Percentiles rank a stretch among this genome's conserved stretches.
Evolutionary conservation across 2,113 vertebrate species (phyloP).

Genomic region (Nycticryphes semicollaris): DNA sequence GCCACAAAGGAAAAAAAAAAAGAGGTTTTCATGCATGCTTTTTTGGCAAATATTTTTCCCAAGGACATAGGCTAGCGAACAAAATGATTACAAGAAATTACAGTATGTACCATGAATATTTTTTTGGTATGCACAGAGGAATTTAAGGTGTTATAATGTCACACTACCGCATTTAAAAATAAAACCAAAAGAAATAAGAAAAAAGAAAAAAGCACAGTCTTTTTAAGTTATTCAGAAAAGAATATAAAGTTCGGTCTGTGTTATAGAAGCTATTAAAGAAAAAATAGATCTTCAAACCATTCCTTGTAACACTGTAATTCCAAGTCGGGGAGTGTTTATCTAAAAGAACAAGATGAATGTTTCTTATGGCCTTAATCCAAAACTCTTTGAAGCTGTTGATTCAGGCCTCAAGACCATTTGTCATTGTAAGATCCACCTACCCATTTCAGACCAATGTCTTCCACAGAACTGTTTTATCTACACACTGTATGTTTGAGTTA

Average conservation of each 20-base stretch:
- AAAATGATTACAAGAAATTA: conserved; percentile 28
- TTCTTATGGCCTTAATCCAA: not conserved
- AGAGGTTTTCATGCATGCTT: not conserved
- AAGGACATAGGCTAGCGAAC: not conserved
- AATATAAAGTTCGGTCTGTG: not conserved
- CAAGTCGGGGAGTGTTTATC: not conserved
- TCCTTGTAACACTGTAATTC: not conserved
- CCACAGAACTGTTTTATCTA: not conserved
- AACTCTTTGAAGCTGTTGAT: not conserved
- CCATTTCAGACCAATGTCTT: not conserved
- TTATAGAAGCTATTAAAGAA: not conserved
- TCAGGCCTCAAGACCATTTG: not conserved
- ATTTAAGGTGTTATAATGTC: conserved; percentile 14
- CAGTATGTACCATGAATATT: not conserved
- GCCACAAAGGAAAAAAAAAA: not conserved
- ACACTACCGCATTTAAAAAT: not conserved
- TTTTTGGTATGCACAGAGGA: conserved; percentile 7
- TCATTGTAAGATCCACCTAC: not conserved
- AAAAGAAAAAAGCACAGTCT: not conserved
- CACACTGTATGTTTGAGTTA: not conserved
- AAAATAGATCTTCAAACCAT: not conserved
- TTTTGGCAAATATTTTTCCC: conserved; percentile 37
- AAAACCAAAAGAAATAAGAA: not conserved
- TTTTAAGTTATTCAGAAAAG: not conserved
- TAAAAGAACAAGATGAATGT: not conserved